A percentile compares a stretch with the other conserved stretches of the same genome.
These are phyloP conservation scores for Valencia hispanica DNA, from an alignment of 2,797 vertebrate genomes.

Conservation along the genomic window DNA sequence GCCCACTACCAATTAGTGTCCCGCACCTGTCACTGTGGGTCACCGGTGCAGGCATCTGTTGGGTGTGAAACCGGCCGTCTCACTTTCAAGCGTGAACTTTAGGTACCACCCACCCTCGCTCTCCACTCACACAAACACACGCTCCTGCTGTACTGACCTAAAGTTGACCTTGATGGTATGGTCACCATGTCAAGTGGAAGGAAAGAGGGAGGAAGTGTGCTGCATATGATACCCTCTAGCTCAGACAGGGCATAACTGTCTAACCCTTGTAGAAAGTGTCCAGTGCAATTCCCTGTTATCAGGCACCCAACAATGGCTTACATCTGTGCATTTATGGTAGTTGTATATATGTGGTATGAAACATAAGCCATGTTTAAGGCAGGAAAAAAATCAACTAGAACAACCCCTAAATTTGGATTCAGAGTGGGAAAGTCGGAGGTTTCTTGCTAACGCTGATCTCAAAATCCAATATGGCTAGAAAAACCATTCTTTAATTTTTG, in stretches of 20 bases:
- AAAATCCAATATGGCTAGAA: background rate
- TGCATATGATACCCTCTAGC: slow-evolving; percentile 35
- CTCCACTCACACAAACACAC: background rate
- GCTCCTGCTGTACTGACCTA: slow-evolving; percentile 38
- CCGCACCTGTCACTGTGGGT: slow-evolving; percentile 74
- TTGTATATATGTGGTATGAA: too few species aligned
- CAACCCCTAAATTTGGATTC: background rate
- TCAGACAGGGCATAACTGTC: background rate
- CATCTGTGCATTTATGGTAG: too few species aligned
- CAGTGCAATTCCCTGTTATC: background rate
- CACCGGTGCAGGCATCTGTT: slow-evolving; percentile 71
- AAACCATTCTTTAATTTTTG: too few species aligned
- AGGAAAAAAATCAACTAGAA: background rate
- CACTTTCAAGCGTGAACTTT: slow-evolving; percentile 74
- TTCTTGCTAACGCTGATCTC: background rate
- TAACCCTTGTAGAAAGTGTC: background rate
- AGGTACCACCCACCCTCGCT: slow-evolving; percentile 25
- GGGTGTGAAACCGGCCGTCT: slow-evolving; percentile 74
- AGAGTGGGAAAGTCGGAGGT: background rate
- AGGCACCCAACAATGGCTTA: background rate
- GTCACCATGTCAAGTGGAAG: slow-evolving; percentile 37
- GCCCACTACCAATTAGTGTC: slow-evolving; percentile 71
- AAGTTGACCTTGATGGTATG: slow-evolving; percentile 65
- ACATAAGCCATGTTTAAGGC: too few species aligned
- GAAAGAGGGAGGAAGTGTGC: slow-evolving; percentile 19